Base-by-base conservation (phyloP, 35 echinoderm and acorn worm species). In the Apostichopus parvimensis region DNA sequence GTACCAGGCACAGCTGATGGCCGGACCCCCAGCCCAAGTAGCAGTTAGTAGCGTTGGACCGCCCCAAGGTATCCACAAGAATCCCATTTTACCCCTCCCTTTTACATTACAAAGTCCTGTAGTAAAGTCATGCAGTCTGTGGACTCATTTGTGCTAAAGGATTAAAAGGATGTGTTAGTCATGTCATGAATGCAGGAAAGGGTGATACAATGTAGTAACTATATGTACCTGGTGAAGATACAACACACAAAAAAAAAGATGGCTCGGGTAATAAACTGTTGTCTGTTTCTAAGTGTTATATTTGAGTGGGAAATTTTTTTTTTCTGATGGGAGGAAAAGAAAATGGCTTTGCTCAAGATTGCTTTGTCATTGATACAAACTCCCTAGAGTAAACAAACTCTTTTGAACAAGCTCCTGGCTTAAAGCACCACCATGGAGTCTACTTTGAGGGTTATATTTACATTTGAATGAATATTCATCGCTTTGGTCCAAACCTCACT, bases 341-440 rank as follows among this genome's bases (percentile, higher is more conserved):
- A 84, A 84, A 59, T 58, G 54, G n/a, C 54, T 58, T 84, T 58
- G 53, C 54, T 59, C 0, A 1, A 84, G 78, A 58, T 15, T 84
- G 81, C 81, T 22, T 55, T 59, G 81, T 24, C 81, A 58, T 60
- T 59, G 81, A 84, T 84, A 84, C 81, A 84, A 57, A 10, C 81
- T 58, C 23, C 81, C 81, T 84, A 84, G 9, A 84, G 6, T 15
- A 84, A 84, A 58, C 53, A 11, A 20, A 58, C 20, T 58, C 81
- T 84, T 55, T 58, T 58, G 81, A 84, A 84, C 81, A 84, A 84
- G 81, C 54, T 84, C 56, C 81, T 84, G 81, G 20, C 53, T 60
- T 8, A 9, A 12, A 84, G 56, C 6, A n/a, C 53, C 55, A 84
- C 14, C 80, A 20, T 23, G 81, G 81, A 84, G 81, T 59, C 81